Evolutionary conservation across 2,797 vertebrate species (phyloP).

Genomic region (Phataginus tetradactyla): DNA sequence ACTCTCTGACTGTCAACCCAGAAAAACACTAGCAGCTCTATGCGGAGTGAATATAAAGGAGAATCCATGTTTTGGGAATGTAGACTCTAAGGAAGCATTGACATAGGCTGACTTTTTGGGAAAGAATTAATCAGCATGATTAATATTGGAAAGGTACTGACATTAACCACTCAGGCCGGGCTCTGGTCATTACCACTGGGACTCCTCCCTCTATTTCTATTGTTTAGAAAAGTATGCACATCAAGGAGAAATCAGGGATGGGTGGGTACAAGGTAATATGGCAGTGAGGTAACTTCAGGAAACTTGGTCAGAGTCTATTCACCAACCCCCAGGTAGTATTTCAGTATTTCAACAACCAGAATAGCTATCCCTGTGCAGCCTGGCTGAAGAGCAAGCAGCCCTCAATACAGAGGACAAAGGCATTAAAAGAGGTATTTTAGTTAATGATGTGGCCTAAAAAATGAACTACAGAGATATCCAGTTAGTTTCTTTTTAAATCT

Average conservation of each 20-base stretch:
- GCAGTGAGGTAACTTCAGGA: not conserved
- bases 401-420: not conserved
- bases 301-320: not conserved
- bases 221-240: not conserved
- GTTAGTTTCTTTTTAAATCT: not conserved
- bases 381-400: not conserved
- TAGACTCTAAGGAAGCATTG: not conserved
- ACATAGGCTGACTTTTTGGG: not conserved
- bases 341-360: not conserved
- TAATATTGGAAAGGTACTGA: not conserved
- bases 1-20: not conserved
- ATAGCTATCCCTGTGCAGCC: too few relatives aligned
- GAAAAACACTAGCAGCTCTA: not conserved
- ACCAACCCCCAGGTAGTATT: not conserved
- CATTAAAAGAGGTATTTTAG: not conserved
- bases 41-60: not conserved
- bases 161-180: not conserved
- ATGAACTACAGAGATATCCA: not conserved
- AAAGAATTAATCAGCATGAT: not conserved
- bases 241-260: not conserved
- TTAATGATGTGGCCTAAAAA: not conserved
- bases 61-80: not conserved
- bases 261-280: not conserved
- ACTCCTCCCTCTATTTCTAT: rapidly evolving
- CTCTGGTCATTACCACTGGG: too few relatives aligned